Percentiles rank a stretch among this genome's conserved stretches.
Evolutionary conservation across 2,113 vertebrate genomes (phyloP).

Genomic region (Maccullochella peelii): DNA sequence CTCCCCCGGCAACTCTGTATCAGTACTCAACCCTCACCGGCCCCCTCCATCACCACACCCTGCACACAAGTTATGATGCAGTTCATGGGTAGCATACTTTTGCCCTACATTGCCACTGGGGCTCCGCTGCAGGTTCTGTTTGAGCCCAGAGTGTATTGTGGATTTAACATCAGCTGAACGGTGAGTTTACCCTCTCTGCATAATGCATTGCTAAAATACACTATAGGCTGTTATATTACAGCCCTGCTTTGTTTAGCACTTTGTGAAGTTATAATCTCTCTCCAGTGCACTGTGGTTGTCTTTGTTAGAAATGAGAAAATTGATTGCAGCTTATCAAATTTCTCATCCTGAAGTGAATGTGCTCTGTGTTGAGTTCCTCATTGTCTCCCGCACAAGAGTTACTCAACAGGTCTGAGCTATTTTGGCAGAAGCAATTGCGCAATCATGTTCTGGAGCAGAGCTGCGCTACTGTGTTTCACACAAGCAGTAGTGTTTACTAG

Average conservation of each 20-base stretch:
- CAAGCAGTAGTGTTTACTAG: slow-evolving; percentile 24
- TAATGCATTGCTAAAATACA: slow-evolving; percentile 21
- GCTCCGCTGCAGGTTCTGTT: slow-evolving; percentile 40
- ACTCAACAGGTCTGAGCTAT: slow-evolving; percentile 75
- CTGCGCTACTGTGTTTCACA: slow-evolving; percentile 38
- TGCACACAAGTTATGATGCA: slow-evolving; percentile 66
- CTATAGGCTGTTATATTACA: not conserved
- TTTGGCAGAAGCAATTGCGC: slow-evolving; percentile 71
- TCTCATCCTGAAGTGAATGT: slow-evolving; percentile 30
- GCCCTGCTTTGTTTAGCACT: slow-evolving; percentile 22
- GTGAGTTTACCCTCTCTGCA: slow-evolving; percentile 61
- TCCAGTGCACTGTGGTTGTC: slow-evolving; percentile 2
- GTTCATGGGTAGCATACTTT: slow-evolving; percentile 43
- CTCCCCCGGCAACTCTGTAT: slow-evolving; percentile 54
- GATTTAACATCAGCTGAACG: slow-evolving; percentile 55
- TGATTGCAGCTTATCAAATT: slow-evolving; percentile 24
- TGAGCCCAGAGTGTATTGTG: slow-evolving; percentile 38
- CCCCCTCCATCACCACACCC: slow-evolving; percentile 73
- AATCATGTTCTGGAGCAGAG: slow-evolving; percentile 46
- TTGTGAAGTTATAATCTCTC: not conserved
- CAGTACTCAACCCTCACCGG: slow-evolving; percentile 51
- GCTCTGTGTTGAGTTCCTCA: slow-evolving; percentile 31
- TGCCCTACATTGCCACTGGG: slow-evolving; percentile 57
- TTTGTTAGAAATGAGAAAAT: slow-evolving; percentile 27
- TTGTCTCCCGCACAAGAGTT: slow-evolving; percentile 56